Percentiles rank a stretch among this genome's conserved stretches.
Evolutionary conservation across 2,113 vertebrate species (phyloP).

Genomic region (Leuciscus idus): DNA sequence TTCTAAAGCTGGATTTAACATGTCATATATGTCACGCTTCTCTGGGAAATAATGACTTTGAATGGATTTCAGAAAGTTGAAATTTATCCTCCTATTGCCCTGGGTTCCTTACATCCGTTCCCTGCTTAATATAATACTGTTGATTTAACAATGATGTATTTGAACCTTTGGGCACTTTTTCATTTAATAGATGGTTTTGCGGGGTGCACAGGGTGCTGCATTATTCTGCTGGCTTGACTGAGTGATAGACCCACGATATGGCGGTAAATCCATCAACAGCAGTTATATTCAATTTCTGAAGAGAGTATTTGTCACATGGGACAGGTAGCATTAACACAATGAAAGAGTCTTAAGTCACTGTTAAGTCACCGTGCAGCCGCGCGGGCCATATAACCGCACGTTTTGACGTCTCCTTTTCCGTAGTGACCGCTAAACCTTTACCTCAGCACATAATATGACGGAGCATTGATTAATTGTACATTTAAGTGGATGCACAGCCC

Average conservation of each 20-base stretch:
- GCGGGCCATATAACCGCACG: constrained; percentile 79
- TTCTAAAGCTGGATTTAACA: constrained; percentile 79
- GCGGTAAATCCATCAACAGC: constrained; percentile 87
- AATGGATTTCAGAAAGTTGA: constrained; percentile 78
- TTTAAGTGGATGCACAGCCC: constrained; percentile 97
- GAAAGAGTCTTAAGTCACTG: constrained; percentile 91
- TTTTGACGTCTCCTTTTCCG: constrained; percentile 81
- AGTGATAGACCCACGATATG: constrained; percentile 81
- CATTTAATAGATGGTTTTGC: constrained; percentile 91
- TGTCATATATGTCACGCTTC: constrained; percentile 78
- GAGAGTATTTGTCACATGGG: constrained; percentile 89
- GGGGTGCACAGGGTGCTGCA: constrained; percentile 83
- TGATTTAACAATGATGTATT: constrained; percentile 98
- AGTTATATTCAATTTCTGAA: constrained; percentile 88
- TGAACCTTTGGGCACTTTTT: constrained; percentile 84
- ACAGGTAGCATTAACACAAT: constrained; percentile 89
- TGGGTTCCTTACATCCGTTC: constrained; percentile 89
- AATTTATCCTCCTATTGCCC: constrained; percentile 88
- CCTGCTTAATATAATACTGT: constrained; percentile 95
- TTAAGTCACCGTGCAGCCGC: constrained; percentile 74
- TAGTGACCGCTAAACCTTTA: constrained; percentile 82
- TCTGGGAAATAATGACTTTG: constrained; percentile 85
- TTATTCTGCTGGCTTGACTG: constrained; percentile 83
- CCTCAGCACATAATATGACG: constrained; percentile 89
- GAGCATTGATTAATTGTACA: constrained; percentile 99